Evolutionary conservation across 2,888 invertebrate genomes (phyloP), one percentile per base, ranked within the genome.

Genomic region (Heliconius hortense): DNA sequence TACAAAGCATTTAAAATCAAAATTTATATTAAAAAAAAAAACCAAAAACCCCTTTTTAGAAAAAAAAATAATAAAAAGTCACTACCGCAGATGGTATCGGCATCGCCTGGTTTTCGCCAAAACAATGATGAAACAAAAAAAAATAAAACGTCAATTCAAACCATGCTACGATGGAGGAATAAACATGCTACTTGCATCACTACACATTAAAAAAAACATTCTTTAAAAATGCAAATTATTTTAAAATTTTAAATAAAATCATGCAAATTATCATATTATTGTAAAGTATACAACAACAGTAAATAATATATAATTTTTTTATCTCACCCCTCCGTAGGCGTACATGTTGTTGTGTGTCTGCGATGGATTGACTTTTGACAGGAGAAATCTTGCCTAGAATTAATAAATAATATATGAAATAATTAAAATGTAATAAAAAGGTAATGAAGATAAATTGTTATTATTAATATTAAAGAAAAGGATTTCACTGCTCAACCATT

Each of bases 291-390:
- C 2, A 39, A 43, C 7, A 69, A 13, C 15, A 28, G 18, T 60
- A 39, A 26, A 60, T 64, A 53, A 64, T 43, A 43, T 48, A 15
- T 43, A 1, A 60, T 26, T 15, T 59, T 48, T 11, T 67, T 24
- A 53, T 80, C 97, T 96, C 92, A 97, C 97, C 95, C 97, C 97
- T 85, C 97, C 98, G 90, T 98, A 99, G 63, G 98, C 97, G 91
- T 98, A 98, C 98, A 98, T 98, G 90, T 99, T 99, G 95, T 99
- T 99, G 93, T 99, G 99, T 26, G 99, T 99, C 90, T 99, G 98
- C 84, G 99, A 99, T n/a, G 99, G 99, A 92, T 99, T 99, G 77
- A 99, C 99, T 95, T 99, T 99, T 28, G 99, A 99, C 74, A 99
- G 93, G 82, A 99, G 95, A 94, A 99, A 99, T 81, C 99, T 96